Percentiles rank a stretch among this genome's conserved stretches.
These are phyloP conservation scores for Coecobrya sp. DNA, from an alignment of 2,888 invertebrate species.

Conservation along the genomic window DNA sequence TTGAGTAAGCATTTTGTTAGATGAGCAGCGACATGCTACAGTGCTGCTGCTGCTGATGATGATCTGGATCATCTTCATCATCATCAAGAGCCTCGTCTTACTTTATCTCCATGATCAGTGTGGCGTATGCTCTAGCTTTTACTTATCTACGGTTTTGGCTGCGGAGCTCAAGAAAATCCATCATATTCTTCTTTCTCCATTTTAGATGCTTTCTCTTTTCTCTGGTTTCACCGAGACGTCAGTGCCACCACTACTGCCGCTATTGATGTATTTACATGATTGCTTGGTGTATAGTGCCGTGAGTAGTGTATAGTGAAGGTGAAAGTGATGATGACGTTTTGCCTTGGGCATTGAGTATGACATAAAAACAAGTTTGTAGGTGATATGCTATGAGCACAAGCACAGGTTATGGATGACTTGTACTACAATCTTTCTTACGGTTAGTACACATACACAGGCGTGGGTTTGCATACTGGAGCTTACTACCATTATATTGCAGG, in stretches of 20 bases:
- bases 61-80: neutral
- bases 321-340: neutral
- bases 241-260: too few species aligned
- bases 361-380: slow-evolving; percentile 5
- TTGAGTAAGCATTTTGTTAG: neutral
- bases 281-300: neutral
- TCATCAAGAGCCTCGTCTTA: neutral
- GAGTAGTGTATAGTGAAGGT: too few species aligned
- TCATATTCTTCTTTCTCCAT: slow-evolving; percentile 16
- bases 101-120: slow-evolving; percentile 23
- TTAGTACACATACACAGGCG: neutral
- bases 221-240: neutral
- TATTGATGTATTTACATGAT: neutral
- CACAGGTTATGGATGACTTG: neutral
- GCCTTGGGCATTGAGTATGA: slow-evolving; percentile 9
- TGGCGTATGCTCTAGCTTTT: neutral
- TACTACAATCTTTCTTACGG: neutral
- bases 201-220: neutral
- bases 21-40: neutral
- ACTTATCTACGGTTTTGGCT: neutral
- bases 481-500: neutral
- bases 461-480: neutral
- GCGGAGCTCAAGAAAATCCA: slow-evolving; percentile 17
- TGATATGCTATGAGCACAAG: neutral
- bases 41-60: neutral